phyloP scores from a whole-genome alignment of 2,113 vertebrate species.

The Numenius arquata region DNA sequence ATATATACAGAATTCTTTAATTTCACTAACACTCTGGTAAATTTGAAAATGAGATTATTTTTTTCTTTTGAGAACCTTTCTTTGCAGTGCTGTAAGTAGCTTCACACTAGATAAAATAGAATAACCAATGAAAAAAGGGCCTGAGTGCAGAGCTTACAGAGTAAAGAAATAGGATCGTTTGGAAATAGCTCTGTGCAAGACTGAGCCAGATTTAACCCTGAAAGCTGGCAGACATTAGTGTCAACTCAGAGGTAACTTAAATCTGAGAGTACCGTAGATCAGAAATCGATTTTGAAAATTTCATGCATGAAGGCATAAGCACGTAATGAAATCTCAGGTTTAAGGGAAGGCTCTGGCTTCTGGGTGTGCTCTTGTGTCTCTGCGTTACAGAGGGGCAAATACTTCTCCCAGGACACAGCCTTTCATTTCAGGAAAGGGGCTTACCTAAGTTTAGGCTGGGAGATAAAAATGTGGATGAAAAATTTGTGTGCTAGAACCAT shows the following conservation, averaged over 20 bases:
- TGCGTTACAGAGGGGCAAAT: neutral
- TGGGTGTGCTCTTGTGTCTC: accelerated
- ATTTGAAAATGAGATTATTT: neutral
- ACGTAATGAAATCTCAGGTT: neutral
- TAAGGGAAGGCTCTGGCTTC: neutral
- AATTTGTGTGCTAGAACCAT: neutral
- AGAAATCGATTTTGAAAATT: neutral
- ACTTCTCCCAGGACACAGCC: neutral
- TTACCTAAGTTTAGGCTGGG: neutral
- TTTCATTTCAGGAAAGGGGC: neutral
- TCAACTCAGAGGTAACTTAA: neutral
- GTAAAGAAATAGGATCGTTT: neutral
- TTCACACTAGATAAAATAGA: neutral
- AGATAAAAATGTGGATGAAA: neutral
- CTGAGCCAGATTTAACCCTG: neutral
- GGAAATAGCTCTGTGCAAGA: neutral
- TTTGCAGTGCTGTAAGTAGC: neutral
- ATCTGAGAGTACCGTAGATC: neutral
- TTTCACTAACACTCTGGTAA: neutral
- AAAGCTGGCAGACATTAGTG: neutral
- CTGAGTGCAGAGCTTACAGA: neutral
- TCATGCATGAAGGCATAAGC: neutral
- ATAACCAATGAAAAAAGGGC: neutral
- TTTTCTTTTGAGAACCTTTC: neutral
- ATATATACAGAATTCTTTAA: neutral